These are phyloP conservation scores for Valencia hispanica DNA, from an alignment of 2,797 vertebrate species.

Conservation along the genomic window DNA sequence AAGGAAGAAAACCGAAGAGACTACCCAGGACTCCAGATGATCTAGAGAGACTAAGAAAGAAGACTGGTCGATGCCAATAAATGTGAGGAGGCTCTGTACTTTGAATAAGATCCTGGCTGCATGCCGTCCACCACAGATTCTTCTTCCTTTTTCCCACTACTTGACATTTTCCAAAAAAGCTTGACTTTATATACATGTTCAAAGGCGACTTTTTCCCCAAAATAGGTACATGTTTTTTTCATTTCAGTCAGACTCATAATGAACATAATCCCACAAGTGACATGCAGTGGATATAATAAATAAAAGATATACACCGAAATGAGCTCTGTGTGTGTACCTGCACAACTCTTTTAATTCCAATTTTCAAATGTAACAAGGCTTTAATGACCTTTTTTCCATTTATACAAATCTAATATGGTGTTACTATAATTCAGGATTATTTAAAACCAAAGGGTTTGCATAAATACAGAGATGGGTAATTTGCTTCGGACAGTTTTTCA, in stretches of 20 bases:
- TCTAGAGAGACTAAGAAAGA: no score
- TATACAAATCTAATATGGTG: neutral
- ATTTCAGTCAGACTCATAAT: neutral
- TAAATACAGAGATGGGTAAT: neutral
- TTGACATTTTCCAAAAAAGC: neutral
- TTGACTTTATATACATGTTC: neutral
- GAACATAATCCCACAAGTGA: neutral
- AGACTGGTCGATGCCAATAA: no score
- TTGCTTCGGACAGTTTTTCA: neutral
- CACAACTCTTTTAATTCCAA: neutral
- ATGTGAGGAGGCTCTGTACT: no score
- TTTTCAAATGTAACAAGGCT: neutral
- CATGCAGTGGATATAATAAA: neutral
- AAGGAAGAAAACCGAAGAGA: no score
- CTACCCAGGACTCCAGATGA: no score
- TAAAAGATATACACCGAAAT: neutral
- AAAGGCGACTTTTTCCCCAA: neutral
- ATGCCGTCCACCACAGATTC: no score
- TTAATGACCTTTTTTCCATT: neutral
- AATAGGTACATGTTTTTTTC: neutral
- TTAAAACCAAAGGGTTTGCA: constrained; percentile 1
- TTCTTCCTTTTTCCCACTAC: no score
- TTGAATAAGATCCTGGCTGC: no score
- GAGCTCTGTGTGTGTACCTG: neutral
- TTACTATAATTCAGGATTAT: neutral